Base-by-base conservation (phyloP, 2,888 invertebrate genomes). In the Chalcosyrphus nemorum region DNA sequence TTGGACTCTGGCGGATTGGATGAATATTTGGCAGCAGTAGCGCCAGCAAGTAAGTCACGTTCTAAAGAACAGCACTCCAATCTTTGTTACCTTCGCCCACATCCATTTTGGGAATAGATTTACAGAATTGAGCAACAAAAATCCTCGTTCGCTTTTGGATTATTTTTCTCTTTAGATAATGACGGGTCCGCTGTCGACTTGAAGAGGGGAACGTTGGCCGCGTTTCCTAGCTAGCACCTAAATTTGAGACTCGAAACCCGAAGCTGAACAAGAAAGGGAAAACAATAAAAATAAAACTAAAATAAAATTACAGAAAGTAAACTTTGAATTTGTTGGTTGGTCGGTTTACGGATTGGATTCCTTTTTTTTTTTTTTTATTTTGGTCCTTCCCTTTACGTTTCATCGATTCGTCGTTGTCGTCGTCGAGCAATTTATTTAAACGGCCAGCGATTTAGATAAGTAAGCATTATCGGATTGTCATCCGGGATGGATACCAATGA, bases 391-490 rank as follows among this genome's bases (percentile, higher is more conserved):
- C 21, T 27, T 32, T 50, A 27, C 29, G 56, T 47, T 56, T 50
- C 11, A 13, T 35, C 65, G 35, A 56, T 47, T 47, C 57, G 38
- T 47, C 35, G 65, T 35, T 56, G 35, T 47, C 19, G 65, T 35
- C 65, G 35, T 47, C 19, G 32, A 45, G 56, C 65, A 65, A 75
- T 75, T 75, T 66, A 75, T 66, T 75, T 54, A 75, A 75, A 75
- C 75, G 65, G 47, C 45, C 56, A 50, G 35, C 75, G 65, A 75
- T 75, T 75, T 56, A 65, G 75, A 75, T 75, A 75, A 75, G 75
- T 75, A 75, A 75, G 65, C 65, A 65, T 75, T 75, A 75, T 75
- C 75, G 75, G 75, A 65, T 75, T 75, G 75, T 75, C 75, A 66
- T 75, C 41, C 56, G n/a, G 47, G 45, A 57, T 57, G 75, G 57